phyloP scores from a whole-genome alignment of 2,797 vertebrate species.

The Eleutherodactylus coqui region DNA sequence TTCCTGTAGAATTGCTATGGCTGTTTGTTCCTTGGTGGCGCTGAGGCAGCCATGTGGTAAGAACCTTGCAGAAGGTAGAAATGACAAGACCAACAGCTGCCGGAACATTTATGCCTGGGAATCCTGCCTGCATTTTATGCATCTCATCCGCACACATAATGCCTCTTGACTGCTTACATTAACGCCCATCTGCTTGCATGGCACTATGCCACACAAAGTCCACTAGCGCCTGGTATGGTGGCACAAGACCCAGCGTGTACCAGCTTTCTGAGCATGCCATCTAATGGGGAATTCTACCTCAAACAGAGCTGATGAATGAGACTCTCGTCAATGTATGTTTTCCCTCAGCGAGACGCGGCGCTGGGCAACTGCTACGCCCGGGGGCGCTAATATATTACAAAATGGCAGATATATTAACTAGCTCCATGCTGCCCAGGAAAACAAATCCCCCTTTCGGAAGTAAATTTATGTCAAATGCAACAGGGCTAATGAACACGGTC shows the following conservation, averaged over 20 bases:
- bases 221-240: slow-evolving; percentile 45
- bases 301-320: slow-evolving; percentile 20
- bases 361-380: background rate
- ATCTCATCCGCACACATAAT: slow-evolving; percentile 59
- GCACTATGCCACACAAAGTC: slow-evolving; percentile 50
- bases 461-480: background rate
- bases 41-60: slow-evolving; percentile 41
- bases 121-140: slow-evolving; percentile 57
- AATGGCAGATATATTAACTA: slow-evolving; percentile 41
- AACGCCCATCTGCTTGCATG: slow-evolving; percentile 58
- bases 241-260: slow-evolving; percentile 4
- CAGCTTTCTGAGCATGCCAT: background rate
- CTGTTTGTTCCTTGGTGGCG: slow-evolving; percentile 27
- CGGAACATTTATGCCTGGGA: slow-evolving; percentile 58
- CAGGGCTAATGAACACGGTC: slow-evolving; percentile 14
- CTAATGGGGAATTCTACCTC: slow-evolving; percentile 34
- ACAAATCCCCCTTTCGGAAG: background rate
- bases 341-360: background rate
- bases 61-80: slow-evolving; percentile 55
- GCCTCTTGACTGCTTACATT: slow-evolving; percentile 62
- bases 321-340: background rate
- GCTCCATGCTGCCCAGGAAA: background rate
- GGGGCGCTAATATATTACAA: slow-evolving; percentile 12
- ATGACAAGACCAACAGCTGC: slow-evolving; percentile 60
- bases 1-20: background rate